A percentile compares a stretch with the other conserved stretches of the same genome.
These are phyloP conservation scores for Xenus cinereus DNA, from an alignment of 2,113 vertebrate species.

Conservation along the genomic window DNA sequence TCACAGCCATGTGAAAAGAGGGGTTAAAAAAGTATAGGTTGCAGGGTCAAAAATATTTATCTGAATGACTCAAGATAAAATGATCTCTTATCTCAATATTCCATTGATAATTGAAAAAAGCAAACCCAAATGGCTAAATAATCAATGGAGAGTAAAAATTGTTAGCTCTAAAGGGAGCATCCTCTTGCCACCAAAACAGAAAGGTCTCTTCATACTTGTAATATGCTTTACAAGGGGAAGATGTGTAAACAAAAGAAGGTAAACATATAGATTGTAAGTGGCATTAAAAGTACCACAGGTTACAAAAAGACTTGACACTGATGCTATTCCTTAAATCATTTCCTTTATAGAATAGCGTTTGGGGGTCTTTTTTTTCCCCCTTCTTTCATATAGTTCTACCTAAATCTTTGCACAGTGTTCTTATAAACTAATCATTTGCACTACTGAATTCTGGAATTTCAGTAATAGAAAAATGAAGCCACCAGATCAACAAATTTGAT, in stretches of 20 bases:
- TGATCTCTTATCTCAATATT: neutral
- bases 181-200: neutral
- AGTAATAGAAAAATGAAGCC: neutral
- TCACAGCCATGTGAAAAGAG: neutral
- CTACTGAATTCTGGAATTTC: neutral
- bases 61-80: neutral
- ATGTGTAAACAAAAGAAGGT: neutral
- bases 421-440: neutral
- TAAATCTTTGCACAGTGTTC: neutral
- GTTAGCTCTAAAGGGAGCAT: neutral
- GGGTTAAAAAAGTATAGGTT: neutral
- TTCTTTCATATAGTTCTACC: neutral
- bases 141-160: neutral
- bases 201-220: neutral
- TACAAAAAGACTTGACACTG: neutral
- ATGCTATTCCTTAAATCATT: neutral
- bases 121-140: neutral
- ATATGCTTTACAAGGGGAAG: neutral
- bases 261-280: neutral
- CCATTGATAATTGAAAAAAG: neutral
- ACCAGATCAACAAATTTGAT: neutral
- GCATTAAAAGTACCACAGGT: neutral
- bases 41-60: neutral
- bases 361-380: accelerated
- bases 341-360: neutral